Evolutionary conservation across 2,797 vertebrate species (phyloP), one percentile per base, ranked within the genome.

Genomic region (Argentina silus): DNA sequence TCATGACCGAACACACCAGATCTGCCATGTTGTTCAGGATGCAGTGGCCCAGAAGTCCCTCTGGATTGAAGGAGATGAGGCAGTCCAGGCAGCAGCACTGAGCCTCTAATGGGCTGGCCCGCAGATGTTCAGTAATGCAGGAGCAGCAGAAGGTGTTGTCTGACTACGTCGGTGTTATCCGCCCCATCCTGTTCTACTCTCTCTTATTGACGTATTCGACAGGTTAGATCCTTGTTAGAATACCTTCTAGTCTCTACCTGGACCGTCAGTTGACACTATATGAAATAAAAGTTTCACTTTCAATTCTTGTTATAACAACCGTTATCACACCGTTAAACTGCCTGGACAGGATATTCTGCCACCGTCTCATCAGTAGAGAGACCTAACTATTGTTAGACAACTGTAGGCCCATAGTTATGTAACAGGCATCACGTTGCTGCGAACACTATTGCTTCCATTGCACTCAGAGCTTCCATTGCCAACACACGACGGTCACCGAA

Each of bases 1-100:
- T 90, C 85, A 0, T 90, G 86, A 79, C 76, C 0, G 51, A 15
- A 60, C 76, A 77, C 12, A 77, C 14, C 12, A 75, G 23, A 3
- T 8, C 62, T 0, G 79, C 77, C 36, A 84, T 51, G 51, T 83
- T 84, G 45, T 14, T 76, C 55, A 84, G 21, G 51, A 67, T 50
- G n/a, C 72, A 67, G 64, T 57, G 82, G n/a, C 45, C 63, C 63
- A 19, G 77, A 15, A 79, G 42, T 51, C 82, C 74, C 8, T 61
- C 12, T 43, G 2, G 44, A 14, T 14, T 42, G 55, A 83, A 82
- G 42, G 47, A 36, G 0, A 9, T 17, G 11, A 75, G 75, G 67
- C 84, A 81, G 62, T 83, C 70, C 0, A 78, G 84, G 62, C 81
- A 85, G 7, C 7, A 66, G 59, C 9, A 69, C 42, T 53, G 36